Evolutionary conservation across 2,113 vertebrate genomes (phyloP).

Genomic region (Columbina picui): DNA sequence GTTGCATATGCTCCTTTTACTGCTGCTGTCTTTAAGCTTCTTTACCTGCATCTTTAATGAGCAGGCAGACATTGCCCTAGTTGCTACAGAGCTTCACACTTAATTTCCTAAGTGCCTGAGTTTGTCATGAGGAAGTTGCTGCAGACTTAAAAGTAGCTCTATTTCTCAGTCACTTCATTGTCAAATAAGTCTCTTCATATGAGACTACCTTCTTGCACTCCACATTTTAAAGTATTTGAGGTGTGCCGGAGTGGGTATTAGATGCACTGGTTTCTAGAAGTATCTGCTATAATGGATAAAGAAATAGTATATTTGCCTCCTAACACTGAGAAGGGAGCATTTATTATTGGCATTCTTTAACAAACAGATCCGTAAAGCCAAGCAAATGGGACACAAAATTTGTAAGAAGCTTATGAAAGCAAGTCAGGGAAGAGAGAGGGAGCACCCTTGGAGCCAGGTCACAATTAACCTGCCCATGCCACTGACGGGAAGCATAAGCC

Average conservation of each 20-base stretch:
- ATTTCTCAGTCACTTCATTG: background rate
- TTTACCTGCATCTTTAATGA: constrained; percentile 45
- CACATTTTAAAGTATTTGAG: background rate
- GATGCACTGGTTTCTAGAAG: background rate
- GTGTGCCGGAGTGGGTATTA: background rate
- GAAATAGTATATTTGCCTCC: background rate
- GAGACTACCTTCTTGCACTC: background rate
- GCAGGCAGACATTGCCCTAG: background rate
- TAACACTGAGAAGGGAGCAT: background rate
- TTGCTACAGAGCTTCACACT: background rate
- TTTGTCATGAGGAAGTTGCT: background rate
- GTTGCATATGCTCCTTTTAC: constrained; percentile 31
- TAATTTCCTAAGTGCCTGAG: background rate
- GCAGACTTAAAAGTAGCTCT: background rate
- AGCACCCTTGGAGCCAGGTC: background rate
- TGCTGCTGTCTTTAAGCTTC: constrained; percentile 25
- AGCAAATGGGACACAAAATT: background rate
- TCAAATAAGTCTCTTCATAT: background rate
- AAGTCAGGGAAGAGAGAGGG: background rate
- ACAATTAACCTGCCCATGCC: background rate
- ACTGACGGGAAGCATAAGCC: background rate
- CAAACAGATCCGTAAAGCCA: background rate
- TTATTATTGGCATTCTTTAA: background rate
- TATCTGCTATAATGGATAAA: background rate
- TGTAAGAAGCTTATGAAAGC: background rate